Base-by-base conservation (phyloP, 2,888 invertebrate species). In the Rotaria magnacalcarata region DNA sequence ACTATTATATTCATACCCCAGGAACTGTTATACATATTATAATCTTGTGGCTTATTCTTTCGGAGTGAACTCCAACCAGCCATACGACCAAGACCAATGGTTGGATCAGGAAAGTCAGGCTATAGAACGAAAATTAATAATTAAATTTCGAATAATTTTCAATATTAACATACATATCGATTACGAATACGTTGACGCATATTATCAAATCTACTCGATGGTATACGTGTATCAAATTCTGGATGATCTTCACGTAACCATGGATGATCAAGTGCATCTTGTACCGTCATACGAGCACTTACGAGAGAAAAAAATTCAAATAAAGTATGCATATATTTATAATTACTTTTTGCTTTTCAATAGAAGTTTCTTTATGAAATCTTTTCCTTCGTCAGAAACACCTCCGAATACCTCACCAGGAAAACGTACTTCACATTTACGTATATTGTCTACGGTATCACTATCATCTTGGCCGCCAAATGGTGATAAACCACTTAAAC, bases 401-500 rank as follows among this genome's bases (percentile, higher is more conserved):
- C 94, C 94, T 47, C 94, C 93, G 93, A 99, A 99, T 14, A 96
- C 94, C 89, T 97, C 96, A 90, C 95, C 94, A 90, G 99, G 98
- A 92, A 99, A 98, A 93, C 96, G 96, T 98, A 98, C 98, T 92
- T 98, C 97, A 91, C 98, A 97, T 19, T 95, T 95, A 91, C 96
- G 96, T 24, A 99, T 98, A 91, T 99, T 98, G 92, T 96, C 96
- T 88, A 99, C 92, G 0, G 99, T 99, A 89, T 98, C 97, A 86
- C 97, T 95, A 92, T 99, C 98, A 90, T 96, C 97, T 92, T 97
- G 97, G 75, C 99, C 99, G 87, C 97, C 97, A 92, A 99, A 99
- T 89, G 99, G 99, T 86, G 99, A 99, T 85, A 99, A 93, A 85
- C 99, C 99, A 89, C 97, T 97, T 88, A 99, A 92, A 85, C 96